These are phyloP conservation scores for Lapara coniferarum DNA, from an alignment of 2,888 invertebrate species.

Conservation along the genomic window DNA sequence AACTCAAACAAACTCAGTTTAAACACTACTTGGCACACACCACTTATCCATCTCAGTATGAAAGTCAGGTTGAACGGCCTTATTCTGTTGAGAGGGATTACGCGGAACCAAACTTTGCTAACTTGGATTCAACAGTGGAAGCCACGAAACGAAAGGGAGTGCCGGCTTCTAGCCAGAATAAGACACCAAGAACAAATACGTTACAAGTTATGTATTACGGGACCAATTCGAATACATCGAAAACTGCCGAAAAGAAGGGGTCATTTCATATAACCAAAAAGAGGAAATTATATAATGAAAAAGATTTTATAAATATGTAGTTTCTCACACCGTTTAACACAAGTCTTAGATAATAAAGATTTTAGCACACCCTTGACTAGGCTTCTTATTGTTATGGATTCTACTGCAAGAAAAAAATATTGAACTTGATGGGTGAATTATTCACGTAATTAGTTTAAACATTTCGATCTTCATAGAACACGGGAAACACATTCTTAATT, in stretches of 20 bases:
- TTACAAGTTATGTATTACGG: constrained; percentile 70
- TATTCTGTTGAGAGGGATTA: constrained; percentile 64
- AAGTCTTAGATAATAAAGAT: not conserved
- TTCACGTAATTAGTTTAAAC: too few relatives aligned
- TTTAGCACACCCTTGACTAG: not conserved
- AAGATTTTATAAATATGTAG: constrained; percentile 57
- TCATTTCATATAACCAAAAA: constrained; percentile 73
- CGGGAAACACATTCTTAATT: too few relatives aligned
- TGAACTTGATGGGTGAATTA: too few relatives aligned
- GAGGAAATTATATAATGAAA: constrained; percentile 73
- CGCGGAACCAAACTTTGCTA: constrained; percentile 42
- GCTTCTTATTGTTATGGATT: too few relatives aligned
- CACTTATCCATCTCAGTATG: constrained; percentile 59
- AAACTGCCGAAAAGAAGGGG: constrained; percentile 63
- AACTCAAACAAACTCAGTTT: constrained; percentile 73
- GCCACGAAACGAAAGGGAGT: constrained; percentile 42
- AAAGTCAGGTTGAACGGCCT: constrained; percentile 68
- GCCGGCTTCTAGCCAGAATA: constrained; percentile 46
- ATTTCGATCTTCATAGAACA: too few relatives aligned
- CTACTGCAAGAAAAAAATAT: too few relatives aligned
- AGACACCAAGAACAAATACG: constrained; percentile 50
- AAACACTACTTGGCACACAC: constrained; percentile 71
- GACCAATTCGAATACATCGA: constrained; percentile 48
- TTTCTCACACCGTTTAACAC: constrained; percentile 32
- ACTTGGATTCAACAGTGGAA: constrained; percentile 45